Percentiles rank a stretch among this genome's conserved stretches.
These are phyloP conservation scores for Callithrix jacchus DNA, from an alignment of 2,113 vertebrate genomes.

Conservation along the genomic window DNA sequence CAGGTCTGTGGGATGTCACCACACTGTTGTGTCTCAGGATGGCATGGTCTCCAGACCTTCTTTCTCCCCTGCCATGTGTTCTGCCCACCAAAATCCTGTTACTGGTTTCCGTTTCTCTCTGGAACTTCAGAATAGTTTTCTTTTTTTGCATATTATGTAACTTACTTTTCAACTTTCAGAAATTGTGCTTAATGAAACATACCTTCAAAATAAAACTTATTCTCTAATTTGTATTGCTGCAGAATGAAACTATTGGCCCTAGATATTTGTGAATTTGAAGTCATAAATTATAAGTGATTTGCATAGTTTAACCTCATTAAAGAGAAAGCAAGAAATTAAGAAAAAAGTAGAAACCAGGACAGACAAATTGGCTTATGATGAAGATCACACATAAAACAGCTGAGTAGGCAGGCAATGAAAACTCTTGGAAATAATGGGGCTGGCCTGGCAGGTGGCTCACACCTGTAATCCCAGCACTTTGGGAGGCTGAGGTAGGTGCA, in stretches of 20 bases:
- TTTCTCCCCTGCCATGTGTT: not conserved
- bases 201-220: not conserved
- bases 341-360: not conserved
- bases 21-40: fast-evolving
- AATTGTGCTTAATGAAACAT: not conserved
- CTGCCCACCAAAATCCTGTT: not conserved
- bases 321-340: slow-evolving; percentile 10
- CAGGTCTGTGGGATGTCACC: not conserved
- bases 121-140: not conserved
- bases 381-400: not conserved
- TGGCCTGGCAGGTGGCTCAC: too few relatives aligned
- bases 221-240: not conserved
- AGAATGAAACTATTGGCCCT: not conserved
- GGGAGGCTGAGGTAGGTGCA: too few relatives aligned
- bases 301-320: not conserved
- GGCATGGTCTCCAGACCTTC: too few relatives aligned
- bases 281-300: not conserved
- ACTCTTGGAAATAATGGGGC: not conserved
- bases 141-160: not conserved
- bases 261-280: not conserved
- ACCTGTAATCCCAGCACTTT: too few relatives aligned
- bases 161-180: not conserved
- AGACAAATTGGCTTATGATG: not conserved
- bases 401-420: not conserved
- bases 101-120: slow-evolving; percentile 12